Evolutionary conservation across 1,140 invertebrate genomes (phyloP).

Genomic region (Euborellia annulipes): DNA sequence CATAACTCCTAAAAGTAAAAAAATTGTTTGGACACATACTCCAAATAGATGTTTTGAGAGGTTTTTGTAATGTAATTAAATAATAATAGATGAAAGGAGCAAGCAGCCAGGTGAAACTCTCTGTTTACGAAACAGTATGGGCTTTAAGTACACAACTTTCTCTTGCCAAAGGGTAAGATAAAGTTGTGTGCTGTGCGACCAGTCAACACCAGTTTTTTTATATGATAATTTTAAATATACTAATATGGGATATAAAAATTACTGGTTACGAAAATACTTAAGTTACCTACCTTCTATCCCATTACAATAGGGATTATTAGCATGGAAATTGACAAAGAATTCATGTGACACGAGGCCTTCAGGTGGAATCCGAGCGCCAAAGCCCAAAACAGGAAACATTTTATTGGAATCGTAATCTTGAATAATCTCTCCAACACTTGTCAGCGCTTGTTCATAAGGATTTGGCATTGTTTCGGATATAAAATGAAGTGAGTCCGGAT

Average conservation of each 20-base stretch:
- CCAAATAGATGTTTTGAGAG: too few relatives aligned
- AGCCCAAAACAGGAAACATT: conserved; percentile 38
- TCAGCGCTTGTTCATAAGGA: conserved; percentile 40
- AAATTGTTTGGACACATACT: conserved; percentile 2
- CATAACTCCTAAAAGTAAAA: conserved; percentile 20
- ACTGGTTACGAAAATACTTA: too few relatives aligned
- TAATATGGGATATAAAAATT: too few relatives aligned
- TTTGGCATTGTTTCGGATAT: conserved; percentile 29
- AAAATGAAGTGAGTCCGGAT: conserved; percentile 40
- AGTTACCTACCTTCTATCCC: conserved; percentile 20
- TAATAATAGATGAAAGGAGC: too few relatives aligned
- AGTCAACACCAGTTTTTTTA: too few relatives aligned
- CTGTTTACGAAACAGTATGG: too few relatives aligned
- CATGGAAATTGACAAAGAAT: conserved; percentile 41
- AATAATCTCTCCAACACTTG: conserved; percentile 43
- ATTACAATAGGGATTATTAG: conserved; percentile 38
- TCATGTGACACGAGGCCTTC: conserved; percentile 37
- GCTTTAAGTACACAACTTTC: too few relatives aligned
- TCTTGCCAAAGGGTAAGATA: too few relatives aligned
- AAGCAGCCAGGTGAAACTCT: too few relatives aligned
- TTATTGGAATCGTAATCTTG: conserved; percentile 43
- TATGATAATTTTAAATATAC: too few relatives aligned
- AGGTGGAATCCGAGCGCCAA: conserved; percentile 37
- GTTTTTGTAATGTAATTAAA: too few relatives aligned
- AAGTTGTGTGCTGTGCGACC: too few relatives aligned